Evolutionary conservation across 64 coral and sea anemone species (phyloP).

Genomic region (Montipora capricornis): DNA sequence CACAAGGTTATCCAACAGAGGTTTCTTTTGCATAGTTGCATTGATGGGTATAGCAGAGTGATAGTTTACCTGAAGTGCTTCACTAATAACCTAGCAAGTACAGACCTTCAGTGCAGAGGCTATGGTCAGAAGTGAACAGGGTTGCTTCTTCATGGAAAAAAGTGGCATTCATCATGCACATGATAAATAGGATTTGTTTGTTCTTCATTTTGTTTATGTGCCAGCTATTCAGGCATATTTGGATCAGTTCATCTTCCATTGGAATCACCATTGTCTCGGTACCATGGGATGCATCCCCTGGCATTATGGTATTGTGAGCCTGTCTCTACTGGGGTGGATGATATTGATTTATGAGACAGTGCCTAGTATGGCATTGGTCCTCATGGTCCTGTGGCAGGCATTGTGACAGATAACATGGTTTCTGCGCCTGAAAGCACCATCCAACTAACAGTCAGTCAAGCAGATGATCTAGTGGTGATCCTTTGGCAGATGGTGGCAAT

Average conservation of each 20-base stretch:
- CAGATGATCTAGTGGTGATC: slow-evolving; percentile 47
- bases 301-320: slow-evolving; percentile 48
- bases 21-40: too few species aligned
- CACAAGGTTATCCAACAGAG: too few species aligned
- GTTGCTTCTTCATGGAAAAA: slow-evolving; percentile 64
- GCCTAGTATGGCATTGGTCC: slow-evolving; percentile 58
- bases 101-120: not conserved
- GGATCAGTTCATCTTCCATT: slow-evolving; percentile 7
- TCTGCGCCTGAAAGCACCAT: slow-evolving; percentile 45
- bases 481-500: slow-evolving; percentile 52
- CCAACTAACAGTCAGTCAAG: slow-evolving; percentile 35
- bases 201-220: slow-evolving; percentile 40
- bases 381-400: slow-evolving; percentile 40
- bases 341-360: not conserved
- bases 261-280: not conserved
- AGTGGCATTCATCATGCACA: slow-evolving; percentile 40
- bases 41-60: not conserved
- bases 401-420: slow-evolving; percentile 22
- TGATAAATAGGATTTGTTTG: slow-evolving; percentile 45
- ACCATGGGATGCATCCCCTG: not conserved
- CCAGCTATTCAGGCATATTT: slow-evolving; percentile 5
- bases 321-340: slow-evolving; percentile 25
- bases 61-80: not conserved
- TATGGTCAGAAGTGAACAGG: slow-evolving; percentile 56
- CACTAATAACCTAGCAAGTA: not conserved